phyloP scores from a whole-genome alignment of 2,888 invertebrate species.

The Erebia palarica region DNA sequence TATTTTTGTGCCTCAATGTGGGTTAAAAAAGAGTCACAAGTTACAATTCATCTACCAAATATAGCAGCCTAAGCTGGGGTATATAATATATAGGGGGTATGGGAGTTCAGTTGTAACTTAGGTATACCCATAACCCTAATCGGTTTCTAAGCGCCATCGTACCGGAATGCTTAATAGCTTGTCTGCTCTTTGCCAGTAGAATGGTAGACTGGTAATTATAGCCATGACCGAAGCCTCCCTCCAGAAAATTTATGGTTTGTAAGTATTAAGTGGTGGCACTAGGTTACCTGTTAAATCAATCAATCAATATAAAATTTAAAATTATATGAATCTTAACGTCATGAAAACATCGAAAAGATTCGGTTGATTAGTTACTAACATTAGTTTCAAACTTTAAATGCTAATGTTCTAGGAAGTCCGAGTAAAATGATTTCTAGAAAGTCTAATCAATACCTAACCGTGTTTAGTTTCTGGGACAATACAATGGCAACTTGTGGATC shows the following conservation, averaged over 20 bases:
- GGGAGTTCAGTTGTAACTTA: too few relatives aligned
- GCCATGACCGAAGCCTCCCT: too few relatives aligned
- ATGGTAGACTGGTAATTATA: too few relatives aligned
- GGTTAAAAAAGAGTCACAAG: slow-evolving; percentile 13
- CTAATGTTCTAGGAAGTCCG: slow-evolving; percentile 25
- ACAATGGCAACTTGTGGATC: slow-evolving; percentile 27
- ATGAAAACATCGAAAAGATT: slow-evolving; percentile 20
- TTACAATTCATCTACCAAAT: not conserved
- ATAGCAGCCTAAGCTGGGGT: too few relatives aligned
- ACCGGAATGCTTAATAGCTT: too few relatives aligned
- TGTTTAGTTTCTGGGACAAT: slow-evolving; percentile 30
- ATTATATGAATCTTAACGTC: not conserved
- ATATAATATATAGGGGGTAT: too few relatives aligned
- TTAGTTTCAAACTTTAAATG: slow-evolving; percentile 15
- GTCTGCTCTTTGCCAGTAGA: too few relatives aligned
- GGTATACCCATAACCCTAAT: too few relatives aligned
- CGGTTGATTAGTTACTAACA: not conserved
- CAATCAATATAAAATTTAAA: too few relatives aligned
- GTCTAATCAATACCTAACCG: slow-evolving; percentile 29
- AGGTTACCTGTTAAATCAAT: not conserved
- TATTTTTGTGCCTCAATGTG: slow-evolving; percentile 27
- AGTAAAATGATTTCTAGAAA: slow-evolving; percentile 25
- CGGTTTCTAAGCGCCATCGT: too few relatives aligned
- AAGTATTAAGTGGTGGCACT: not conserved
- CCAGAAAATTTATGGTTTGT: not conserved